phyloP scores from a whole-genome alignment of 2,113 vertebrate species.

The Prietella phreatophila region DNA sequence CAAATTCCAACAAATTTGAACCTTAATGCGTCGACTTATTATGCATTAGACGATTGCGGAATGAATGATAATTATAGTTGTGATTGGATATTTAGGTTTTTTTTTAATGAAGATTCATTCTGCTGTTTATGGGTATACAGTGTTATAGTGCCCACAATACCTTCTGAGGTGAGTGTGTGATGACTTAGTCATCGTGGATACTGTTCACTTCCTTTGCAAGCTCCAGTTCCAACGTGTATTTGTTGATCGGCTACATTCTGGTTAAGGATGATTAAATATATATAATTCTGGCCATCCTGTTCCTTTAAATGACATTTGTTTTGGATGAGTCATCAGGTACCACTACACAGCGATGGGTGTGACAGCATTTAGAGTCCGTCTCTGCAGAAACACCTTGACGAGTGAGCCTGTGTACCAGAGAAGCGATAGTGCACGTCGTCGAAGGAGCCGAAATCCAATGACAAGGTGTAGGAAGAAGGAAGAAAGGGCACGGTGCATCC shows the following conservation, averaged over 20 bases:
- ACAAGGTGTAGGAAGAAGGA: constrained; percentile 1
- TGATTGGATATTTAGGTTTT: not conserved
- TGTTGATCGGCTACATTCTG: constrained; percentile 2
- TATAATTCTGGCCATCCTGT: not conserved
- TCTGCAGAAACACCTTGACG: constrained; percentile 13
- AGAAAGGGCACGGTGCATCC: not conserved
- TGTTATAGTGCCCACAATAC: not conserved
- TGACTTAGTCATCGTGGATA: not conserved
- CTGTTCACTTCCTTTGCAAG: not conserved
- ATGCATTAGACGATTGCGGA: not conserved
- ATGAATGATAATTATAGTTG: not conserved
- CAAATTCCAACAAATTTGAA: not conserved
- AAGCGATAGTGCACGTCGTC: constrained; percentile 29
- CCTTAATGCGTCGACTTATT: not conserved
- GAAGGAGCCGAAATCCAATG: constrained; percentile 1
- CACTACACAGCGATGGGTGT: not conserved
- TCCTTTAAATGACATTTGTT: not conserved
- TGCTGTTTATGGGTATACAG: not conserved
- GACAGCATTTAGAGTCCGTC: constrained; percentile 37
- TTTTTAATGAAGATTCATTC: not conserved
- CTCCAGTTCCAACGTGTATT: not conserved
- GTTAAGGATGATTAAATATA: not conserved
- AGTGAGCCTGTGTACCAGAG: not conserved
- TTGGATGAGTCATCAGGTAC: constrained; percentile 13
- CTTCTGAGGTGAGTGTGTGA: not conserved